Evolutionary conservation across 1,140 invertebrate species (phyloP).

Genomic region (Carposina sasakii): DNA sequence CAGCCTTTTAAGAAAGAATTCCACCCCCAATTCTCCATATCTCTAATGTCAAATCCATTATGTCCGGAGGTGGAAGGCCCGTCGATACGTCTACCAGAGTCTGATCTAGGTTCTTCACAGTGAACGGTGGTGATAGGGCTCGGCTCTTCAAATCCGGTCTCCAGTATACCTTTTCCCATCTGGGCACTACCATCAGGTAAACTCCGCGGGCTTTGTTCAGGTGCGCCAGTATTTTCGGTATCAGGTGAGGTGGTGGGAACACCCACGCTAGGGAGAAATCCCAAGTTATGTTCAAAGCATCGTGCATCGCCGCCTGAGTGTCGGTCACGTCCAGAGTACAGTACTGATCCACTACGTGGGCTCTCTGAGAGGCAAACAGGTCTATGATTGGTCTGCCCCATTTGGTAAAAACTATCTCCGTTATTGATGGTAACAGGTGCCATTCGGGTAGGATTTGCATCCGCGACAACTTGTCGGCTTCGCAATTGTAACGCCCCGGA

Average conservation of each 20-base stretch:
- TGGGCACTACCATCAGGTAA: slow-evolving; percentile 7
- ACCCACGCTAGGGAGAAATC: slow-evolving; percentile 16
- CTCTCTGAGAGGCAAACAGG: slow-evolving; percentile 5
- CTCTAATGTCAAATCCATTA: slow-evolving; percentile 1
- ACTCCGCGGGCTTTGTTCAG: not conserved
- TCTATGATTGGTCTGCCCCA: slow-evolving; percentile 21
- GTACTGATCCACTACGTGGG: not conserved
- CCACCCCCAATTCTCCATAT: slow-evolving; percentile 9
- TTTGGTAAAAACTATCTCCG: slow-evolving; percentile 20
- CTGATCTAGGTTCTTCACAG: not conserved
- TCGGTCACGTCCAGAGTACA: slow-evolving; percentile 7
- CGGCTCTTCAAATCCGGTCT: not conserved
- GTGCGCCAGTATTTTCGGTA: slow-evolving; percentile 7
- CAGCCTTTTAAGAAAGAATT: not conserved
- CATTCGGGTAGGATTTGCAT: slow-evolving; percentile 24
- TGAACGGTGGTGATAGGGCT: not conserved
- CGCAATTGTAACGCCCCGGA: slow-evolving; percentile 14
- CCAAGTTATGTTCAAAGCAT: slow-evolving; percentile 28
- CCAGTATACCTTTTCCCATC: slow-evolving; percentile 8
- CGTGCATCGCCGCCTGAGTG: slow-evolving; percentile 9
- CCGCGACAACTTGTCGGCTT: slow-evolving; percentile 24
- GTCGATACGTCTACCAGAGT: slow-evolving; percentile 4
- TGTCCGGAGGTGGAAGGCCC: not conserved
- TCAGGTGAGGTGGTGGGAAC: slow-evolving; percentile 7
- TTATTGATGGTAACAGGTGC: slow-evolving; percentile 25